Percentiles rank a stretch among this genome's conserved stretches.
Evolutionary conservation across 2,888 invertebrate species (phyloP).

Genomic region (Drosophila koepferae): DNA sequence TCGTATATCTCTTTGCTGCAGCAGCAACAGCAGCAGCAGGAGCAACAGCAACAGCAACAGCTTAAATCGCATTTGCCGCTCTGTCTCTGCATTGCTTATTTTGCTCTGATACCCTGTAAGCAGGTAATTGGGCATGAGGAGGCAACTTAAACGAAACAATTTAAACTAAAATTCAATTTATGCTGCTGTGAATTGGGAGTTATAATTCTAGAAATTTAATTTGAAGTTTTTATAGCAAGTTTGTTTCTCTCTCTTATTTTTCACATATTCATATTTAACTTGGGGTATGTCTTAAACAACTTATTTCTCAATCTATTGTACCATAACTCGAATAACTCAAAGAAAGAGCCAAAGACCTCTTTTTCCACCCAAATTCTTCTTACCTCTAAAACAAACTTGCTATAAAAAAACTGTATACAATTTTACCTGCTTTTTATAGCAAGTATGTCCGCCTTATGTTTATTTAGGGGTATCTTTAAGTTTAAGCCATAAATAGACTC

Average conservation of each 20-base stretch:
- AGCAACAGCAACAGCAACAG: slow-evolving; percentile 23
- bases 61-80: slow-evolving; percentile 60
- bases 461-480: no score
- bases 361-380: no score
- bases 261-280: no score
- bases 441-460: no score
- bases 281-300: no score
- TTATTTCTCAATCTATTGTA: background rate
- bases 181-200: background rate
- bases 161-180: background rate
- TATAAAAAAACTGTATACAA: no score
- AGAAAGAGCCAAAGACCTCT: no score
- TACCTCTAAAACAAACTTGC: no score
- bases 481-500: no score
- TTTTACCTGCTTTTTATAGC: no score
- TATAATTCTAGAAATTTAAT: background rate
- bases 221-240: no score
- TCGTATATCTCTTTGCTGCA: slow-evolving; percentile 17
- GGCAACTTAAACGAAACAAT: background rate
- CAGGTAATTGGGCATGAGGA: background rate
- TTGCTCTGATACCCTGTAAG: slow-evolving; percentile 18
- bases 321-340: background rate
- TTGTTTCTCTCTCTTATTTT: no score
- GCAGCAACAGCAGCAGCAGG: background rate
- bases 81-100: slow-evolving; percentile 29